Base-by-base conservation (phyloP, 2,888 invertebrate species). In the Caenorhabditis sp. region DNA sequence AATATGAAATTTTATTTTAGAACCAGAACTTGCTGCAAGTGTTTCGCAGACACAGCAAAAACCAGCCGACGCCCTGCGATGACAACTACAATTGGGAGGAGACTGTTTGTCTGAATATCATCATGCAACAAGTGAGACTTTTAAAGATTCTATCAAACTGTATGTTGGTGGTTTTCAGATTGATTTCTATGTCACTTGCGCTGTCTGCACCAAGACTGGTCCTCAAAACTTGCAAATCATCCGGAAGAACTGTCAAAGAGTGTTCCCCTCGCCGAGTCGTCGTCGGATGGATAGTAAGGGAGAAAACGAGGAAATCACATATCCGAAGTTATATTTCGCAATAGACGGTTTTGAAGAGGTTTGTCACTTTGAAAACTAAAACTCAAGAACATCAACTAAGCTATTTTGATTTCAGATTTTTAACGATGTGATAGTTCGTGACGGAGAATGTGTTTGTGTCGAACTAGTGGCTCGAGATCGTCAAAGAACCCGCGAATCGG, bases 271-370 rank as follows among this genome's bases (percentile, higher is more conserved):
- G 56, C 99, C 99, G 9, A 97, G 97, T 92, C 95, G 92, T 40
- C 89, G 96, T 65, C 94, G 98, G 91, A 95, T 97, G 93, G 98
- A 99, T 97, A 96, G 96, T 13, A 99, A 99, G 93, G 98, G 98
- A 51, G 98, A 98, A 91, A 95, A 96, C 69, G 99, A 99, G 93
- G 97, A 98, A 93, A 98, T 99, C 93, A 97, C 98, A 51, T 99
- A 98, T 93, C 99, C 99, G 1, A 96, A 97, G 93, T 96, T 99
- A 90, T 99, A 97, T 93, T 99, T 99, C 93, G 97, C 97, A 95
- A 97, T 98, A 80, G 98, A 99, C 93, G 97, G 98, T 93, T 98
- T 98, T 93, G 98, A 98, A 93, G 97, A 98, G 94, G 97, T 95
- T 40, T 3, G 40, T 40, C n/a, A n/a, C n/a, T n/a, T n/a, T n/a